phyloP scores from a whole-genome alignment of 2,797 vertebrate genomes.

The Muraenolepis orangiensis region DNA sequence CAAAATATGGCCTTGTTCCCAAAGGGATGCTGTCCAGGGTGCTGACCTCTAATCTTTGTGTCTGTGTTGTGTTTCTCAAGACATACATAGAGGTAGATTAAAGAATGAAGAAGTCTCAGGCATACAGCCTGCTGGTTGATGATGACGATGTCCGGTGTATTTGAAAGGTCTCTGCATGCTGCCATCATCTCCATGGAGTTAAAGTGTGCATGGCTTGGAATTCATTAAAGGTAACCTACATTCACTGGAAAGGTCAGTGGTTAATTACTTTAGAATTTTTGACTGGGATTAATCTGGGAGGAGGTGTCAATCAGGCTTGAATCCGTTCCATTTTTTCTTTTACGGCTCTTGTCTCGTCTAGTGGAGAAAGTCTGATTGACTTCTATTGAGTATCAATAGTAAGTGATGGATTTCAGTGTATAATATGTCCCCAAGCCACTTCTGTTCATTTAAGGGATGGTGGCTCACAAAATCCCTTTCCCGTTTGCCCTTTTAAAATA shows the following conservation, averaged over 20 bases:
- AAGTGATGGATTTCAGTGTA: no score
- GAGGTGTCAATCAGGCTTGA: background rate
- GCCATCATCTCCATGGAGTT: background rate
- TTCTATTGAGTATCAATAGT: background rate
- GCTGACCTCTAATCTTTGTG: background rate
- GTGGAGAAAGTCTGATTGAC: background rate
- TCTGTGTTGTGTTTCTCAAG: no score
- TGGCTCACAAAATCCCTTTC: background rate
- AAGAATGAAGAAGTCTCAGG: background rate
- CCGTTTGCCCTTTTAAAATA: background rate
- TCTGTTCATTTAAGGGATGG: background rate
- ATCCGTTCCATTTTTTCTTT: background rate
- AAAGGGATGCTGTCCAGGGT: no score
- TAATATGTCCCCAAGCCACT: background rate
- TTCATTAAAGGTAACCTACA: background rate
- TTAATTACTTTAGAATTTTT: background rate
- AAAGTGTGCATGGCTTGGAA: background rate
- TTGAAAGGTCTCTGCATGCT: no score
- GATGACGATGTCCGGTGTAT: no score
- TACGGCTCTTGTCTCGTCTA: background rate
- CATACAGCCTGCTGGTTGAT: background rate
- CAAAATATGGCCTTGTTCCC: no score
- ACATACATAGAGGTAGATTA: background rate
- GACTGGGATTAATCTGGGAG: background rate
- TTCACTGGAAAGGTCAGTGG: background rate